Percentiles rank a stretch among this genome's conserved stretches.
Evolutionary conservation across 2,113 vertebrate genomes (phyloP).

Genomic region (Tetrao urogallus): DNA sequence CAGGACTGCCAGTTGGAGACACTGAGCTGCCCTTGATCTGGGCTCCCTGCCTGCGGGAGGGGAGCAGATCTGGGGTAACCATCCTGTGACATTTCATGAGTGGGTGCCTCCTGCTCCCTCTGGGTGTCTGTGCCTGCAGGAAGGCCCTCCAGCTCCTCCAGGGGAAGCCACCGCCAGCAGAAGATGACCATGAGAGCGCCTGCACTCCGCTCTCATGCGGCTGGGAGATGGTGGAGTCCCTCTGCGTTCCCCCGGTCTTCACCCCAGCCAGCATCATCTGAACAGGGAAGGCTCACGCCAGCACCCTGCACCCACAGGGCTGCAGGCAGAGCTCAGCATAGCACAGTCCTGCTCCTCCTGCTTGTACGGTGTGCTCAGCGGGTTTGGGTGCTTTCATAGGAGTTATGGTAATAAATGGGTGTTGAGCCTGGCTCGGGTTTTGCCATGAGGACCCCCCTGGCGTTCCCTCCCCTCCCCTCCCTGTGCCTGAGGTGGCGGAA

Average conservation of each 20-base stretch:
- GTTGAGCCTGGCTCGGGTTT: accelerated
- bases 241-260: constrained; percentile 71
- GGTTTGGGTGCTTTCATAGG: background rate
- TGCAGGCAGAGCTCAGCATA: background rate
- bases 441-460: accelerated
- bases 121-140: constrained; percentile 41
- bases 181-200: constrained; percentile 51
- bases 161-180: constrained; percentile 32
- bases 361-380: accelerated
- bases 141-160: constrained; percentile 65
- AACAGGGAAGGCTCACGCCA: background rate
- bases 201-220: constrained; percentile 78
- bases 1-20: accelerated
- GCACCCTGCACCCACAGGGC: background rate
- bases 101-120: background rate
- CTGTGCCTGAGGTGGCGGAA: accelerated
- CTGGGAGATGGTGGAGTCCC: constrained; percentile 79
- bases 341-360: constrained; percentile 56
- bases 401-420: background rate
- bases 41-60: background rate
- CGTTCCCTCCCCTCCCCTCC: background rate
- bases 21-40: accelerated
- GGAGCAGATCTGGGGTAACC: background rate
- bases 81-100: accelerated
- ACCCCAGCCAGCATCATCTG: constrained; percentile 78